Percentiles rank a stretch among this genome's conserved stretches.
These are phyloP conservation scores for Ophioderma brevispina DNA, from an alignment of 35 echinoderm and acorn worm species.

Conservation along the genomic window DNA sequence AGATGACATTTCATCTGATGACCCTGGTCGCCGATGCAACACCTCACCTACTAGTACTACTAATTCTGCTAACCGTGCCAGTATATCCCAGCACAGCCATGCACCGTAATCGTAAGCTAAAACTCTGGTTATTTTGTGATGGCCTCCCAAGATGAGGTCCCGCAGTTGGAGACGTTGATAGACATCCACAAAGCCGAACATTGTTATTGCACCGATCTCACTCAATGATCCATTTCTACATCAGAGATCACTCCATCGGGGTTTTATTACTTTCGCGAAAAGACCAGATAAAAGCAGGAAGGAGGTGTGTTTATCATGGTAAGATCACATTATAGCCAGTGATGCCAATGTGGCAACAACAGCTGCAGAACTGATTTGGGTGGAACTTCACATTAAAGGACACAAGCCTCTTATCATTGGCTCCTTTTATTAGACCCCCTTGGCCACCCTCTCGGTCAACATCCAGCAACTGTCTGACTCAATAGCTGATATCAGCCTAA, in stretches of 20 bases:
- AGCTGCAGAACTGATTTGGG: slow-evolving; percentile 17
- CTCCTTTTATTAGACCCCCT: slow-evolving; percentile 31
- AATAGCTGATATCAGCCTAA: slow-evolving; percentile 11
- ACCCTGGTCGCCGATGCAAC: too few relatives aligned
- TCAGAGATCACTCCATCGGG: slow-evolving; percentile 46
- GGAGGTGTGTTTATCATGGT: slow-evolving; percentile 50
- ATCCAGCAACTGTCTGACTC: slow-evolving; percentile 16
- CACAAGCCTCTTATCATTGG: slow-evolving; percentile 42
- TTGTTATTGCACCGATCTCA: slow-evolving; percentile 22
- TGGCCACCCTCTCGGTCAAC: slow-evolving; percentile 2
- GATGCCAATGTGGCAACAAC: slow-evolving; percentile 20
- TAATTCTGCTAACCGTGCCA: too few relatives aligned
- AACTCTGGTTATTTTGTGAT: slow-evolving; percentile 40
- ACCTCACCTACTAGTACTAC: too few relatives aligned
- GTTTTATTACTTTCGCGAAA: not conserved
- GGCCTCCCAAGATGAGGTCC: slow-evolving; percentile 40
- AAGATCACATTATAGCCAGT: slow-evolving; percentile 8
- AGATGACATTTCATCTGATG: too few relatives aligned
- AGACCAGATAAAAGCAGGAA: slow-evolving; percentile 2
- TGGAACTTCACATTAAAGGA: slow-evolving; percentile 19
- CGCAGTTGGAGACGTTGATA: slow-evolving; percentile 44
- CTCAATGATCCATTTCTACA: slow-evolving; percentile 25
- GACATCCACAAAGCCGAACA: slow-evolving; percentile 24
- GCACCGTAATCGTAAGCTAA: not conserved
- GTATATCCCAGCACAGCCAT: not conserved